Conservation (phyloP, 2,797 vertebrate genomes). For the Buceros bicornis region DNA sequence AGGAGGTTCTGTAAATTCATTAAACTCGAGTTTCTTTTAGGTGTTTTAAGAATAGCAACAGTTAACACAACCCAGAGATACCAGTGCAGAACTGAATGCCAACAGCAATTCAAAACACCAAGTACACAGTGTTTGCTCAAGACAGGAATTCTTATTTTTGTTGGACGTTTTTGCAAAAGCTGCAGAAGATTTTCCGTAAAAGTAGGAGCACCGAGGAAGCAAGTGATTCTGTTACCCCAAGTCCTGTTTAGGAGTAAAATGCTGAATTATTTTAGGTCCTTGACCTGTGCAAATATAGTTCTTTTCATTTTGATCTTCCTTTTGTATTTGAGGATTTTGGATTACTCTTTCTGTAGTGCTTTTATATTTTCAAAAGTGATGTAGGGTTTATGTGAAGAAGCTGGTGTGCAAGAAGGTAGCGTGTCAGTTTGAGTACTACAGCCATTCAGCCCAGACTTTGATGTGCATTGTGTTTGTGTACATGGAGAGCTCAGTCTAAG, state of each 20-base stretch:
- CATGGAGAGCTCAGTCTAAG: neutral
- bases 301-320: neutral
- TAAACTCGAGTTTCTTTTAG: neutral
- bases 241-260: neutral
- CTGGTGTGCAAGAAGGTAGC: neutral
- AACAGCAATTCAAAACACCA: neutral
- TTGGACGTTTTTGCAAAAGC: neutral
- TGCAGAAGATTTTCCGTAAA: neutral
- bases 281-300: neutral
- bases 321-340: neutral
- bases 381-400: neutral
- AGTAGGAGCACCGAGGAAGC: neutral
- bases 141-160: neutral
- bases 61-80: neutral
- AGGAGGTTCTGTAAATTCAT: conserved; percentile 5
- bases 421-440: neutral
- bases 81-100: neutral
- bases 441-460: neutral
- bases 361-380: neutral
- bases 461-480: neutral
- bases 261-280: neutral
- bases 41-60: neutral
- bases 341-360: neutral
- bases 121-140: neutral
- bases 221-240: neutral